A percentile compares a stretch with the other conserved stretches of the same genome.
phyloP scores from a whole-genome alignment of 2,113 vertebrate genomes.

The Balaenoptera acutorostrata region DNA sequence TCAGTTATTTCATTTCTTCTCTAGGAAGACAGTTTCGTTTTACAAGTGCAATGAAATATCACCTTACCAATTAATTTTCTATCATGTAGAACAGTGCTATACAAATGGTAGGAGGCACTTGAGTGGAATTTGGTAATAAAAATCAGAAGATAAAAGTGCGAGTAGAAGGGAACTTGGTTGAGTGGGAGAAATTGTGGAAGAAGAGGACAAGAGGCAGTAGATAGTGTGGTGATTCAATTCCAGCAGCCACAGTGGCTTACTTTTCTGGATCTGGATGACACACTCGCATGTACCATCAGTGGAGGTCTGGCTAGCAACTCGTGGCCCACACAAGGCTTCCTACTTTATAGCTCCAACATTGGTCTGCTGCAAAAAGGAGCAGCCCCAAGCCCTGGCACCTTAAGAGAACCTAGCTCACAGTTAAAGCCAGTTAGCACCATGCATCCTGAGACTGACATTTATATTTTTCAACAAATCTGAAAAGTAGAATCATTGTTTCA shows the following conservation, averaged over 20 bases:
- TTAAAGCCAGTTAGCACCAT: rapidly evolving
- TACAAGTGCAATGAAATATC: neutral
- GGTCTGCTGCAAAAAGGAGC: neutral
- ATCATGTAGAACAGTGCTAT: neutral
- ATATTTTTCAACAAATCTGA: neutral
- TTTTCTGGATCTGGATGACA: neutral
- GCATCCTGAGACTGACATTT: neutral
- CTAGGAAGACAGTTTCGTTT: neutral
- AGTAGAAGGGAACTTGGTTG: neutral
- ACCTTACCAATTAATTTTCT: neutral
- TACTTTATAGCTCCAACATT: no score
- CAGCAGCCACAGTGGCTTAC: neutral
- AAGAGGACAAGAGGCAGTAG: neutral
- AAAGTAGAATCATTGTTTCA: neutral
- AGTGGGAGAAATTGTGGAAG: neutral
- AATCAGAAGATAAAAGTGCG: neutral
- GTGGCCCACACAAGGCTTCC: rapidly evolving
- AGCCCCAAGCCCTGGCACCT: rapidly evolving
- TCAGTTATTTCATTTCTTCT: neutral
- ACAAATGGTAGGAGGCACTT: neutral
- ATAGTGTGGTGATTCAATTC: neutral
- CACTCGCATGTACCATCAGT: neutral
- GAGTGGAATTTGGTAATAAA: neutral
- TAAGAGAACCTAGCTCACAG: neutral
- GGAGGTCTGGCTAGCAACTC: neutral